Percentiles rank a stretch among this genome's conserved stretches.
phyloP scores from a whole-genome alignment of 2,888 invertebrate genomes.

The Linnaemya tessellans region DNA sequence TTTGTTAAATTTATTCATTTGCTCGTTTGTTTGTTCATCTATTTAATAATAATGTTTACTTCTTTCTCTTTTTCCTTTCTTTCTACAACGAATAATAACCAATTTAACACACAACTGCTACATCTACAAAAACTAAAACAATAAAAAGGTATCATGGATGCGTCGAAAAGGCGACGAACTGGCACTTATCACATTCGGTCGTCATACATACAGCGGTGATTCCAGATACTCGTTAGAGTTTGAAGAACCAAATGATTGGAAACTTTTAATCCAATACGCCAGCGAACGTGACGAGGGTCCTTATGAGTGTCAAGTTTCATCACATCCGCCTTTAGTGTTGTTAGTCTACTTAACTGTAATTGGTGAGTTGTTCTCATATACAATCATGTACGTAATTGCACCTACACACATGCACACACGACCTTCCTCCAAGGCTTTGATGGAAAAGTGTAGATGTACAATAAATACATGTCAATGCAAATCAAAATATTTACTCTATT shows the following conservation, averaged over 20 bases:
- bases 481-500: slow-evolving; percentile 45
- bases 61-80: slow-evolving; percentile 26
- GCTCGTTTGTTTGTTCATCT: slow-evolving; percentile 16
- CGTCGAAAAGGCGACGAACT: slow-evolving; percentile 87
- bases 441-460: not conserved
- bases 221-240: slow-evolving; percentile 88
- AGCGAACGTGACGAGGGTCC: slow-evolving; percentile 90
- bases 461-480: not conserved
- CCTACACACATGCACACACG: slow-evolving; percentile 1
- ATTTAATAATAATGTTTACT: slow-evolving; percentile 18
- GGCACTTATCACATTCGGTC: slow-evolving; percentile 88
- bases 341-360: slow-evolving; percentile 88
- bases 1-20: slow-evolving; percentile 50
- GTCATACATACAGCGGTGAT: slow-evolving; percentile 86
- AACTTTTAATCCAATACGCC: slow-evolving; percentile 88
- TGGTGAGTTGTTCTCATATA: slow-evolving; percentile 85
- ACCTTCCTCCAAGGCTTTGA: not conserved
- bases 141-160: slow-evolving; percentile 87
- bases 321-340: slow-evolving; percentile 89
- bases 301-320: slow-evolving; percentile 92
- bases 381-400: not conserved
- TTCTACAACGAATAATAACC: not conserved
- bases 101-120: slow-evolving; percentile 7
- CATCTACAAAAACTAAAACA: slow-evolving; percentile 40
- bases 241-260: slow-evolving; percentile 90